These are phyloP conservation scores for Ptychoptera albimana DNA, from an alignment of 2,888 invertebrate species.

Conservation along the genomic window DNA sequence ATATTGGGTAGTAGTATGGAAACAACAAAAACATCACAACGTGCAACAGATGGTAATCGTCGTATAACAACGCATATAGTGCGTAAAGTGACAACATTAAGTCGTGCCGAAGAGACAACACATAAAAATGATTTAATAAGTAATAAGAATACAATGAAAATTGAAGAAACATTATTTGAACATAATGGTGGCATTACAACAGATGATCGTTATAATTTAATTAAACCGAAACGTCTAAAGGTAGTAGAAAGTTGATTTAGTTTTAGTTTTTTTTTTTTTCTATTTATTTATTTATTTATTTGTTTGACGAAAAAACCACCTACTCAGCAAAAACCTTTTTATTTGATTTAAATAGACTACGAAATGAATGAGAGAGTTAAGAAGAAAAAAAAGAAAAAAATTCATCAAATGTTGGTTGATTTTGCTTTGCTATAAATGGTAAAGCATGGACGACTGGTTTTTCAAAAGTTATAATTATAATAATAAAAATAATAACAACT, in stretches of 20 bases:
- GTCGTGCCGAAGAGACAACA: constrained; percentile 69
- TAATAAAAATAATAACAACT: too few species aligned
- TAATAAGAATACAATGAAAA: background rate
- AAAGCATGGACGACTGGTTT: too few species aligned
- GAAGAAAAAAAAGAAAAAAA: too few species aligned
- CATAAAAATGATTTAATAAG: constrained; percentile 46
- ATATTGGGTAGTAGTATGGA: constrained; percentile 71
- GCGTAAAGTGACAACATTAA: constrained; percentile 74
- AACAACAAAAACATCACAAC: constrained; percentile 67
- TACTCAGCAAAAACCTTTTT: too few species aligned
- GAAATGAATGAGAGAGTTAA: too few species aligned
- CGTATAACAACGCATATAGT: constrained; percentile 76
- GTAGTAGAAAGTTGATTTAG: constrained; percentile 31
- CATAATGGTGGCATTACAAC: constrained; percentile 39
- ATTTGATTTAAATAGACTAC: too few species aligned
- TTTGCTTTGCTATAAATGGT: too few species aligned
- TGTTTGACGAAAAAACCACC: too few species aligned
- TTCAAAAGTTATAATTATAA: too few species aligned
- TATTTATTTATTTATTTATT: too few species aligned
- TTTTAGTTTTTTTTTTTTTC: too few species aligned
- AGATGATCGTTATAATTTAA: constrained; percentile 35
- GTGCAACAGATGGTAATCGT: constrained; percentile 60
- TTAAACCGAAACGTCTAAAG: constrained; percentile 59
- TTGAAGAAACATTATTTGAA: background rate
- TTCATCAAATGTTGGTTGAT: too few species aligned